Evolutionary conservation across 2,888 invertebrate genomes (phyloP), one percentile per base, ranked within the genome.

Genomic region (Pandemis cinnamomeana): DNA sequence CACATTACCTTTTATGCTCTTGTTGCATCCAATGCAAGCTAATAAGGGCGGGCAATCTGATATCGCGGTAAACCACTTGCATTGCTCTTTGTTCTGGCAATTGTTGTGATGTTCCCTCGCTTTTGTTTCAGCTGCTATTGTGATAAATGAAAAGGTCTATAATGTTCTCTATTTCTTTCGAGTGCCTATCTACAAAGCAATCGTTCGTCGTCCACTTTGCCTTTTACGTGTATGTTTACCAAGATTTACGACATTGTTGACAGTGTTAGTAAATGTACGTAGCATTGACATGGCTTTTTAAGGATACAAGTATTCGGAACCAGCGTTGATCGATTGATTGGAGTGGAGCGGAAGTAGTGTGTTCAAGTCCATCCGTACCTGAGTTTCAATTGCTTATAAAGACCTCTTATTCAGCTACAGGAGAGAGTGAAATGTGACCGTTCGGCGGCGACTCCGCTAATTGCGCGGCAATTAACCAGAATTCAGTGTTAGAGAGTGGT

Each of bases 401-500:
- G 75, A 78, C 62, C 75, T 79, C 75, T 75, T 78, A 77, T 62
- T 80, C 77, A 78, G 77, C 78, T 79, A 79, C 78, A 76, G 81
- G 88, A 88, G 90, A 91, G 91, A 92, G 93, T 90, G 89, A 91
- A 90, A 86, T 87, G 84, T 78, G 77, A 82, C 78, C 84, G 81
- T 77, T 75, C 80, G 81, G 81, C 83, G 84, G 83, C 83, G 80
- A 87, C 83, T 84, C 83, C 81, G 83, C 88, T 92, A 92, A 93
- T 92, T 92, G 87, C 85, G 77, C 84, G 73, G 85, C 88, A 91
- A 92, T 92, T 93, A 93, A 87, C 86, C 86, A 88, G 87, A 91
- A 90, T 90, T 89, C 87, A 86, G 86, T 86, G 87, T 91, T 58
- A 92, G 92, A 93, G 93, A 93, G 93, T 90, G 87, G 90, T 86